A percentile compares a stretch with the other conserved stretches of the same genome.
Evolutionary conservation across 2,888 invertebrate species (phyloP).

Genomic region (Agrotis ipsilon): DNA sequence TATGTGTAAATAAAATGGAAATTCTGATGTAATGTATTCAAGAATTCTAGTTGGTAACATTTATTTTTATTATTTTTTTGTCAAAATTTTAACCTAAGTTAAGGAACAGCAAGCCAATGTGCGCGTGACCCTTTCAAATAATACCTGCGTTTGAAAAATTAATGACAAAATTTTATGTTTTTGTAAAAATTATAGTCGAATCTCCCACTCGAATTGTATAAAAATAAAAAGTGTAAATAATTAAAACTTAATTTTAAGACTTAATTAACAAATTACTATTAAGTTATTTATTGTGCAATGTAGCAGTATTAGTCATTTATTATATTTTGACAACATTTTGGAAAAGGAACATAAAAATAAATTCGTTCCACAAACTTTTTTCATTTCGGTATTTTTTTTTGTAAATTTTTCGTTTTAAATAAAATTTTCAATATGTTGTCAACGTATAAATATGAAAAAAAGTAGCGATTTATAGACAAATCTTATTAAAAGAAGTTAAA

Average conservation of each 20-base stretch:
- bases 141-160: slow-evolving; percentile 36
- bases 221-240: slow-evolving; percentile 70
- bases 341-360: slow-evolving; percentile 42
- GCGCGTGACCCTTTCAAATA: slow-evolving; percentile 16
- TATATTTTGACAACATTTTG: slow-evolving; percentile 76
- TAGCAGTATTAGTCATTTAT: slow-evolving; percentile 87
- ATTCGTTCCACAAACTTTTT: slow-evolving; percentile 18
- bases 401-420: not conserved
- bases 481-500: slow-evolving; percentile 80
- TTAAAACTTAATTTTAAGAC: slow-evolving; percentile 73
- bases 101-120: slow-evolving; percentile 7
- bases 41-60: not conserved
- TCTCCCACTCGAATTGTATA: slow-evolving; percentile 82
- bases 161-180: slow-evolving; percentile 36
- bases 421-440: slow-evolving; percentile 65
- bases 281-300: slow-evolving; percentile 91
- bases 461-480: slow-evolving; percentile 85
- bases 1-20: too few species aligned
- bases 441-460: slow-evolving; percentile 69
- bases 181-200: slow-evolving; percentile 69
- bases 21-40: not conserved
- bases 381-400: slow-evolving; percentile 7
- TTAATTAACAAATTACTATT: slow-evolving; percentile 76
- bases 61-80: not conserved
- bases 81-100: not conserved